phyloP scores from a whole-genome alignment of 92 coral and sea anemone species.

The Parazoanthus darwini region DNA sequence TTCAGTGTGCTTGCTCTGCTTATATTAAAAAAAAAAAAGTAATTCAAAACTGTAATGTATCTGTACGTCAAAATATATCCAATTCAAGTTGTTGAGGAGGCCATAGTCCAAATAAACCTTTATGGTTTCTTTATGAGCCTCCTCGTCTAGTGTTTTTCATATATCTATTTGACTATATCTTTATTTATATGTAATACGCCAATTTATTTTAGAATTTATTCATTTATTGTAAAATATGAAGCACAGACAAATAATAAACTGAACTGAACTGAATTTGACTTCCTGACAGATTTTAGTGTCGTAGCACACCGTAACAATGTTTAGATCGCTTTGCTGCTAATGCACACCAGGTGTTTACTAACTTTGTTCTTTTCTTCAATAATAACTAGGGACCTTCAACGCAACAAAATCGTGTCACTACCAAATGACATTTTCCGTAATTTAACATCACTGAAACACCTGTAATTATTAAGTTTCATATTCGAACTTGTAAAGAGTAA shows the following conservation, averaged over 20 bases:
- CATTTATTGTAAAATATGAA: constrained; percentile 4
- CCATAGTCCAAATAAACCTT: background rate
- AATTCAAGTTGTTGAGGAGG: constrained; percentile 8
- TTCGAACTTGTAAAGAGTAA: no score
- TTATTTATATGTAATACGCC: background rate
- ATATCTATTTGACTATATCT: background rate
- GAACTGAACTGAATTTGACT: background rate
- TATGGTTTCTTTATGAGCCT: background rate
- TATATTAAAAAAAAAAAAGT: background rate
- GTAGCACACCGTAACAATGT: no score
- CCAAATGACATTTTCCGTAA: no score
- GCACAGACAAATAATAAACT: constrained; percentile 1
- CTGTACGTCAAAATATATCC: constrained; percentile 5
- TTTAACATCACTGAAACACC: no score
- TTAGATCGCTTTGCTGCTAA: no score
- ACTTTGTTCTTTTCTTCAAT: no score
- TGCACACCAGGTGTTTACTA: no score
- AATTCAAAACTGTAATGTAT: constrained; percentile 4
- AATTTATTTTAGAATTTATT: background rate
- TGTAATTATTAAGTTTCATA: no score
- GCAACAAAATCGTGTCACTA: no score
- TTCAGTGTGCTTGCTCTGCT: background rate
- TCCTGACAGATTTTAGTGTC: no score
- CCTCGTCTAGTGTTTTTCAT: background rate
- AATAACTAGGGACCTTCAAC: no score